phyloP scores from a whole-genome alignment of 2,888 invertebrate genomes.

The Elysia crispata region DNA sequence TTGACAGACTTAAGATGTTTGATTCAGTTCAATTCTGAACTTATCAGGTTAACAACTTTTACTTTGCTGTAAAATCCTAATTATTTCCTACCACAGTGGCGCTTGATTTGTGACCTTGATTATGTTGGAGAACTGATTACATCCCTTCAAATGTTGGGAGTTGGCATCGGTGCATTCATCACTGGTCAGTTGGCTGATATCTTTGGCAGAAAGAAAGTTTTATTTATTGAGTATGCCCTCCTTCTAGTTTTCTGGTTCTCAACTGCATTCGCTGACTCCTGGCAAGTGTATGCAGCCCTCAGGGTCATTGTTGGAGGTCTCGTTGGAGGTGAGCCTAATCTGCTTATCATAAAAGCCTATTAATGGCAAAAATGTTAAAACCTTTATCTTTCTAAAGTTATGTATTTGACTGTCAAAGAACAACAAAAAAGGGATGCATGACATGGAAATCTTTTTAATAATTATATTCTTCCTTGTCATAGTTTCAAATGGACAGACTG shows the following conservation, averaged over 20 bases:
- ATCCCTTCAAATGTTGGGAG: slow-evolving; percentile 74
- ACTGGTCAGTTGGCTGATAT: slow-evolving; percentile 74
- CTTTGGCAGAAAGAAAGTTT: slow-evolving; percentile 69
- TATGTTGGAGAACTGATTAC: slow-evolving; percentile 68
- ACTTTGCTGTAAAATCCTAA: neutral
- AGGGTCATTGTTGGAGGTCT: slow-evolving; percentile 71
- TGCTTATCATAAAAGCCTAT: too few relatives aligned
- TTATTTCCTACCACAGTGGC: slow-evolving; percentile 65
- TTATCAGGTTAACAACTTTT: neutral
- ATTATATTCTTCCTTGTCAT: too few relatives aligned
- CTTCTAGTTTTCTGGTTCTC: slow-evolving; percentile 67
- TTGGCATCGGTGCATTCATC: slow-evolving; percentile 69
- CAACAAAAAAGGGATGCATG: too few relatives aligned
- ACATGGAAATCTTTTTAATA: too few relatives aligned
- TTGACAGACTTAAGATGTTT: too few relatives aligned
- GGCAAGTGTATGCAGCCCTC: slow-evolving; percentile 71
- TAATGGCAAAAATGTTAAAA: too few relatives aligned
- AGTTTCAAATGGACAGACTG: too few relatives aligned
- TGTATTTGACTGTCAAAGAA: too few relatives aligned
- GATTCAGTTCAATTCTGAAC: too few relatives aligned
- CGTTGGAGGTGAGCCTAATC: slow-evolving; percentile 65
- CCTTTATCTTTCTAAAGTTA: too few relatives aligned
- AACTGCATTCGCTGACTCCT: slow-evolving; percentile 69
- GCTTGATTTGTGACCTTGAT: slow-evolving; percentile 66
- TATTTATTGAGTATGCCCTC: slow-evolving; percentile 66